Evolutionary conservation across 2,113 vertebrate genomes (phyloP), one percentile per base, ranked within the genome.

Genomic region (Archilochus colubris): DNA sequence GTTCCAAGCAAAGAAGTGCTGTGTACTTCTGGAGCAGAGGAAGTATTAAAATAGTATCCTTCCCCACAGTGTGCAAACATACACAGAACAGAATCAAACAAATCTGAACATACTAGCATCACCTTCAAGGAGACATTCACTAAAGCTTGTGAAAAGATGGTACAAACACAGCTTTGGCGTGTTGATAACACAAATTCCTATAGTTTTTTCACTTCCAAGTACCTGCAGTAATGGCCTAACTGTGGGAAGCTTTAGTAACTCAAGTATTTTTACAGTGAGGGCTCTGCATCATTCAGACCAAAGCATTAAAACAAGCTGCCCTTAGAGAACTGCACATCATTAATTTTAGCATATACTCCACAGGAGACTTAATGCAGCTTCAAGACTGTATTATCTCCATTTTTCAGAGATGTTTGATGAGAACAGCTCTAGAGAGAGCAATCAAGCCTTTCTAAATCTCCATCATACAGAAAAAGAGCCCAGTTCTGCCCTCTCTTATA

Each of bases 21-120:
- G 64, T 14, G 58, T 61, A 62, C 75, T 90, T 36, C 61, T 23
- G 58, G 53, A 91, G 40, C 63, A 76, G 33, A 67, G 68, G 36
- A 80, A 83, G 46, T 91, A 89, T 83, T 72, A 83, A 93, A 67
- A 79, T n/a, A 79, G 30, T 53, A 75, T 22, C 53, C 30, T 79
- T 86, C 66, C 91, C 90, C 48, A 15, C 3, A 6, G 36, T 36
- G 55, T 61, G 72, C 85, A 76, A 50, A 43, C 31, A 53, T 54
- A 11, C n/a, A 48, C 15, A 46, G 44, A 9, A 0, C 12, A 70
- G 58, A 75, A 69, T 40, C 40, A 40, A 40, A 9, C 77, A 44
- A 22, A 48, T 8, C 24, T 14, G 43, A 80, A 23, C 69, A 46
- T 0, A 2, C 18, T 20, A 82, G 36, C 62, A 18, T 8, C 63